Base-by-base conservation (phyloP, 2,113 vertebrate genomes). In the Thryonomys swinderianus region DNA sequence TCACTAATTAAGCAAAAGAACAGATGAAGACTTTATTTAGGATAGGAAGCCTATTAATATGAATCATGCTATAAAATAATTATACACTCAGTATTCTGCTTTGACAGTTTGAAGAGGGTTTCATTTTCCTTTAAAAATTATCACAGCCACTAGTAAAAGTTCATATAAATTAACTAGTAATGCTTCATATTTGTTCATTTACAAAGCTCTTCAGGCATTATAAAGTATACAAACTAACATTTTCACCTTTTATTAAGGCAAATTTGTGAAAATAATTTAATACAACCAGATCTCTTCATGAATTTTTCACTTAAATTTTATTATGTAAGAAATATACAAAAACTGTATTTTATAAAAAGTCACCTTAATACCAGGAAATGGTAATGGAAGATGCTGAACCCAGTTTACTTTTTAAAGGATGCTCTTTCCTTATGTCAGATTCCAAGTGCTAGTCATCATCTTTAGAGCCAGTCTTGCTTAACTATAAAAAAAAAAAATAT, bases 381-480 rank as follows among this genome's bases (percentile, higher is more conserved):
- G 79, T 93, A 96, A 87, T 89, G 95, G 95, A 93, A 96, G 94
- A 96, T 96, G 97, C 73, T 96, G 97, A 97, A 97, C 85, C 92
- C 95, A 74, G 96, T 97, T 97, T 67, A 95, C 96, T 97, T 97
- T 93, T 95, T 95, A 96, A 97, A 98, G 94, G 94, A 91, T 90
- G 96, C 18, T 91, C 95, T 97, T 97, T 93, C 92, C 96, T 97
- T 91, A 92, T 95, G 96, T 96, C 96, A 95, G 92, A 96, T 95
- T 85, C 97, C 96, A 73, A 83, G 87, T 0, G 79, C 95, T 99
- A 99, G 81, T 99, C 99, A 14, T 99, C 99, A 69, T 99, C 99
- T 98, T 99, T 99, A 95, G 99, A 99, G 97, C 99, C 99, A 7
- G 99, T 99, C 99, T 99, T 99, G 98, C 99, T 99, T 95, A 99